Percentiles rank a stretch among this genome's conserved stretches.
Conservation (phyloP, 2,797 vertebrate species). For the Spheniscus humboldti region DNA sequence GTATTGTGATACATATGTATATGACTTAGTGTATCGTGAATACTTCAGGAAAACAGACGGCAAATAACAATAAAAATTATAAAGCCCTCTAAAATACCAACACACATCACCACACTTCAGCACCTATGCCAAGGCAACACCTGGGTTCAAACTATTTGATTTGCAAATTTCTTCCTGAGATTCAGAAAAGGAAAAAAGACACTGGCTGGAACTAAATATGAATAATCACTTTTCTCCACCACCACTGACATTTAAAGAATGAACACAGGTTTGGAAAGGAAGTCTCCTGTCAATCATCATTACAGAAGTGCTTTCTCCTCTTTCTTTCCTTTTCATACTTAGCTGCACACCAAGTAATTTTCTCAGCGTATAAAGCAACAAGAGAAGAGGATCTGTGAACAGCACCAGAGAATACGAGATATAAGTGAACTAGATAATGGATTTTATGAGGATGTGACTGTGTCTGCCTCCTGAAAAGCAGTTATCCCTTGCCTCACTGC, state of each 20-base stretch:
- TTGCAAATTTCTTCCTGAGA: not conserved
- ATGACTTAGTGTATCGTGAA: not conserved
- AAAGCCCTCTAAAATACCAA: not conserved
- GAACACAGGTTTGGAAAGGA: not conserved
- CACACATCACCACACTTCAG: not conserved
- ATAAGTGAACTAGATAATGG: not conserved
- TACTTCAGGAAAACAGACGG: not conserved
- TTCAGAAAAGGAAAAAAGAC: not conserved
- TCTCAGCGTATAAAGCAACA: not conserved
- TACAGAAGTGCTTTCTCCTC: not conserved
- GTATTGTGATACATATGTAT: not conserved
- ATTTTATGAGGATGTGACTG: not conserved
- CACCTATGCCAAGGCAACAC: not conserved
- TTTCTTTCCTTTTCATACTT: constrained; percentile 9
- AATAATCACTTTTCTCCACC: not conserved
- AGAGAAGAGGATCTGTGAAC: not conserved
- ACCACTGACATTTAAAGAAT: not conserved
- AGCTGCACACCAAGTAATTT: not conserved
- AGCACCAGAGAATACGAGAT: not conserved
- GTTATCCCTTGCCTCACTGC: not conserved
- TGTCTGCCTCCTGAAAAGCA: not conserved
- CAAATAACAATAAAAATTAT: not conserved
- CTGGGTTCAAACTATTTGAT: not conserved
- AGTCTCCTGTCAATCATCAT: constrained; percentile 21
- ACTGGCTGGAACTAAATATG: not conserved